Conservation (phyloP, 2,797 vertebrate genomes). For the Cyprinella venusta region DNA sequence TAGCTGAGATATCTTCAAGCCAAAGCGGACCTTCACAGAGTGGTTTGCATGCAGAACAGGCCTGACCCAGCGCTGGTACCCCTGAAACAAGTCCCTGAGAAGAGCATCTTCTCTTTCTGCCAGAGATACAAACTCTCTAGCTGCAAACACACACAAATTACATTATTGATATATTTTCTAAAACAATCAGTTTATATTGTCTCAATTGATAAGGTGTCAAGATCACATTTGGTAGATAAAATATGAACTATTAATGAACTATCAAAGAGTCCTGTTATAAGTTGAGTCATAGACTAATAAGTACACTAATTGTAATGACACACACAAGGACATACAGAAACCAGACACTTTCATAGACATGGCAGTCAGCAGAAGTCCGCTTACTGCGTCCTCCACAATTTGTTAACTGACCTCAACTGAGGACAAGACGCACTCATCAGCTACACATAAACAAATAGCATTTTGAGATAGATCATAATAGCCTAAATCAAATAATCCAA, state of each 20-base stretch:
- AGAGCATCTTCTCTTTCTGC: constrained; percentile 88
- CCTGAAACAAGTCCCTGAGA: constrained; percentile 87
- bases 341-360: constrained; percentile 20
- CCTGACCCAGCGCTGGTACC: constrained; percentile 95
- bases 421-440: constrained; percentile 14
- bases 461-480: background rate
- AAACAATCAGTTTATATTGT: background rate
- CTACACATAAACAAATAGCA: background rate
- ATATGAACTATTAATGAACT: background rate
- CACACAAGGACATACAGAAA: constrained; percentile 52
- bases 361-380: constrained; percentile 48
- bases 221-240: background rate
- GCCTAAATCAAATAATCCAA: background rate
- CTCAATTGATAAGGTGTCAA: background rate
- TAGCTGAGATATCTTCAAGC: constrained; percentile 95
- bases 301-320: constrained; percentile 7
- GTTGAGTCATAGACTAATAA: background rate
- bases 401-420: constrained; percentile 46
- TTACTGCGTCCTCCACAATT: background rate
- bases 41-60: constrained; percentile 88
- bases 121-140: constrained; percentile 79
- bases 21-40: constrained; percentile 90
- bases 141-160: constrained; percentile 61
- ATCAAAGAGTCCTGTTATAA: background rate
- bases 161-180: background rate